Evolutionary conservation across 1,140 invertebrate genomes (phyloP).

Genomic region (Drosophila lacteicornis): DNA sequence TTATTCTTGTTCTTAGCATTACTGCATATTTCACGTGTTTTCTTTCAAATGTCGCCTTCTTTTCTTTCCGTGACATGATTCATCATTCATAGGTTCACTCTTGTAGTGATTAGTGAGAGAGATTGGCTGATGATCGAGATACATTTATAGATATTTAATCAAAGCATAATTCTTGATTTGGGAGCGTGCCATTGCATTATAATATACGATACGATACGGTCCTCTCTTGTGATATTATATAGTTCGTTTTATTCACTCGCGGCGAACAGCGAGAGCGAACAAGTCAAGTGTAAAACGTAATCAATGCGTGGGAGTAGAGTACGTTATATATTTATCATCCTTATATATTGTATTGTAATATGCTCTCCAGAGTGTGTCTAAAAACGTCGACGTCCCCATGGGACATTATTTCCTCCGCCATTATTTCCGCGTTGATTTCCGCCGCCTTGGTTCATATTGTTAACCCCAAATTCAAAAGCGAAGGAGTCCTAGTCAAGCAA

Average conservation of each 20-base stretch:
- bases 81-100: constrained; percentile 2
- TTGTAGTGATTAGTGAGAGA: neutral
- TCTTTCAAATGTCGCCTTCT: constrained; percentile 4
- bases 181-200: constrained; percentile 13
- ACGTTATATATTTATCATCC: constrained; percentile 8
- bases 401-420: constrained; percentile 77
- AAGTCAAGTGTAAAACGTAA: constrained; percentile 41
- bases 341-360: constrained; percentile 6
- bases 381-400: constrained; percentile 84
- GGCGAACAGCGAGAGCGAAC: constrained; percentile 3
- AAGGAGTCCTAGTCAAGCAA: constrained; percentile 78
- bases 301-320: constrained; percentile 20
- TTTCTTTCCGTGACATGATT: constrained; percentile 8
- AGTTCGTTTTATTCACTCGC: constrained; percentile 7
- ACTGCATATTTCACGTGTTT: constrained; percentile 5
- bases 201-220: constrained; percentile 21
- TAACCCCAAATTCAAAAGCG: constrained; percentile 84
- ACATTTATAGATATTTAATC: constrained; percentile 31
- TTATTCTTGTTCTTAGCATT: constrained; percentile 1
- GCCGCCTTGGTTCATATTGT: constrained; percentile 81
- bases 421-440: constrained; percentile 82
- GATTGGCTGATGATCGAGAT: constrained; percentile 31
- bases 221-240: constrained; percentile 3
- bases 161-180: constrained; percentile 28
- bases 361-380: constrained; percentile 47